A percentile compares a stretch with the other conserved stretches of the same genome.
Conservation (phyloP, 1,140 invertebrate genomes). For the Drosophila pruinosa region DNA sequence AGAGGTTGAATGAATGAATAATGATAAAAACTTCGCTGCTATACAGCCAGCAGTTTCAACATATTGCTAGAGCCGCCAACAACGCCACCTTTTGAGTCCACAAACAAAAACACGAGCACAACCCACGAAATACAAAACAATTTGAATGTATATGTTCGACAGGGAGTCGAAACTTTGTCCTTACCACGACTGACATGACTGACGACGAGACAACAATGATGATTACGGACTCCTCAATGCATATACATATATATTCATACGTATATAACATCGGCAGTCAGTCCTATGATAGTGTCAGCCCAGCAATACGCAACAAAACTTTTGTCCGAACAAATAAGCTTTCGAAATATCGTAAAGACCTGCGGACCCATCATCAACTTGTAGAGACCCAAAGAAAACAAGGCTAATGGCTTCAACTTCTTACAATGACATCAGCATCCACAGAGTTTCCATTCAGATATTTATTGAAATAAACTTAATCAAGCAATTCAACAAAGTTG, state of each 20-base stretch:
- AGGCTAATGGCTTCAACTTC: constrained; percentile 29
- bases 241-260: constrained; percentile 6
- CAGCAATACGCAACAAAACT: constrained; percentile 25
- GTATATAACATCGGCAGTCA: not conserved
- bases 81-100: constrained; percentile 40
- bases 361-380: constrained; percentile 14
- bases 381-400: constrained; percentile 15
- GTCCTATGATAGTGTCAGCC: constrained; percentile 14
- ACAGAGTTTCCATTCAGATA: constrained; percentile 5
- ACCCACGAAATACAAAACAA: constrained; percentile 45
- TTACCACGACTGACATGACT: constrained; percentile 18
- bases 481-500: not conserved
- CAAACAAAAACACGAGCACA: constrained; percentile 19
- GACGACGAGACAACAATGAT: constrained; percentile 41
- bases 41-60: constrained; percentile 14
- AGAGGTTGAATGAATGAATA: constrained; percentile 22
- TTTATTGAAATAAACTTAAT: constrained; percentile 25
- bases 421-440: constrained; percentile 33
- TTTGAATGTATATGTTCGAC: constrained; percentile 37
- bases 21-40: constrained; percentile 41
- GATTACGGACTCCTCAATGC: constrained; percentile 48
- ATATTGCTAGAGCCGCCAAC: constrained; percentile 22
- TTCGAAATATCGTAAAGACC: constrained; percentile 39
- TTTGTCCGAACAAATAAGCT: constrained; percentile 46
- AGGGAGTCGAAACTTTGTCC: constrained; percentile 46